Evolutionary conservation across 2,888 invertebrate species (phyloP).

Genomic region (Odiellus spinosus): DNA sequence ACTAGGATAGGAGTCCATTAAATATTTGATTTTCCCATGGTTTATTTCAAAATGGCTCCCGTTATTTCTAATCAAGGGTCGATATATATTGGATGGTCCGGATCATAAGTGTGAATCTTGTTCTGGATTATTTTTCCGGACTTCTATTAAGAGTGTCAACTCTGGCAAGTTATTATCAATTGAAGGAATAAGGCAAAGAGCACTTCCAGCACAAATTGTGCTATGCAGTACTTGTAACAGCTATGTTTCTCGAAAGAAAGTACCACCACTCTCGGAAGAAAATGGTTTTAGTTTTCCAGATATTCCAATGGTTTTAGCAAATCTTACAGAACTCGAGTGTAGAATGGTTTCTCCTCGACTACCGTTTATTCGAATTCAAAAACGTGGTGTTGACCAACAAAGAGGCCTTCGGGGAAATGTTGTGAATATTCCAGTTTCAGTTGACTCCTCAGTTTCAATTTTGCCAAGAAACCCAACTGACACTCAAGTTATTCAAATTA

Average conservation of each 20-base stretch:
- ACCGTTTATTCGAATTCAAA: slow-evolving; percentile 27
- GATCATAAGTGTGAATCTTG: slow-evolving; percentile 1
- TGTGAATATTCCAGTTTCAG: slow-evolving; percentile 23
- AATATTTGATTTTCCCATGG: no score
- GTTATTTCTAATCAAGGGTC: no score
- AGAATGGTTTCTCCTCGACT: slow-evolving; percentile 25
- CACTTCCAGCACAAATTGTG: no score
- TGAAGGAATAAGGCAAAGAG: no score
- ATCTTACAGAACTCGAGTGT: slow-evolving; percentile 23
- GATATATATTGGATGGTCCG: not conserved
- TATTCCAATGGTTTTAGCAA: not conserved
- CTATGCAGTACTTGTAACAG: no score
- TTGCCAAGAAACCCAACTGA: no score
- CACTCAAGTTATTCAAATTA: no score
- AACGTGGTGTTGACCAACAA: slow-evolving; percentile 22
- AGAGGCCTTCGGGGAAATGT: slow-evolving; percentile 20
- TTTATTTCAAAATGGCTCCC: no score
- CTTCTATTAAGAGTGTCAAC: not conserved
- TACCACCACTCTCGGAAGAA: no score
- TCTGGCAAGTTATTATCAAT: not conserved
- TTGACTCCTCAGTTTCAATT: not conserved
- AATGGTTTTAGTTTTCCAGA: not conserved
- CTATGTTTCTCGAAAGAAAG: no score
- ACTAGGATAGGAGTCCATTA: no score
- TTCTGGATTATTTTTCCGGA: not conserved